Base-by-base conservation (phyloP, 2,113 vertebrate genomes). In the Procapra przewalskii region DNA sequence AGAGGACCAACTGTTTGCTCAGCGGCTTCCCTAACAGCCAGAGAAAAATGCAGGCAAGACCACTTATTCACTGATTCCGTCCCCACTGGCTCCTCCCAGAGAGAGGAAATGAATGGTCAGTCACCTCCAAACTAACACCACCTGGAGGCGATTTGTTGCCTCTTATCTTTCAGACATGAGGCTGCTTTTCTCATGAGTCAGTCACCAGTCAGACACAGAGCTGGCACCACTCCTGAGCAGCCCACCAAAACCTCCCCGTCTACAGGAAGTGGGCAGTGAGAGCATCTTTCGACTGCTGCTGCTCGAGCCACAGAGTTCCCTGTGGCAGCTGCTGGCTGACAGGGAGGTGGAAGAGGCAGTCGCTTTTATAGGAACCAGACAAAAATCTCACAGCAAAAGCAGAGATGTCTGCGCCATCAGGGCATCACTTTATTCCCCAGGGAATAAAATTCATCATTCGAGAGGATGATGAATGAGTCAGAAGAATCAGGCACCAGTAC, bases 151-250 rank as follows among this genome's bases (percentile, higher is more conserved):
- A 97, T 97, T 96, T 91, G 52, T 91, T 91, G 90, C 94, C 97
- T 98, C 98, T 98, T 97, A 92, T 97, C 29, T 16, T 95, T 97
- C 98, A 98, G 98, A 98, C 98, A 97, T 88, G 94, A 81, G 93
- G 62, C 97, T 89, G 94, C 67, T 98, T 98, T 97, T 97, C 97
- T 96, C 0, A 7, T 99, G 99, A 99, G 98, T 99, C 99, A 99
- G 98, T 95, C 95, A 93, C 75, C 95, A 29, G 17, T 96, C 98
- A 99, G 98, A 98, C 97, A 1, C 2, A 97, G 97, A 6, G 23
- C 88, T 98, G 98, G 98, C 98, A 98, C 13, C 4, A 91, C 93
- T 95, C 91, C 88, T 50, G 67, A 97, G 96, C 97, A 98, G 96
- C 91, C 98, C 98, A 98, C 92, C 36, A 23, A 96, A 94, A 91